Conservation (phyloP, 2,113 vertebrate genomes). For the Barnardius zonarius region DNA sequence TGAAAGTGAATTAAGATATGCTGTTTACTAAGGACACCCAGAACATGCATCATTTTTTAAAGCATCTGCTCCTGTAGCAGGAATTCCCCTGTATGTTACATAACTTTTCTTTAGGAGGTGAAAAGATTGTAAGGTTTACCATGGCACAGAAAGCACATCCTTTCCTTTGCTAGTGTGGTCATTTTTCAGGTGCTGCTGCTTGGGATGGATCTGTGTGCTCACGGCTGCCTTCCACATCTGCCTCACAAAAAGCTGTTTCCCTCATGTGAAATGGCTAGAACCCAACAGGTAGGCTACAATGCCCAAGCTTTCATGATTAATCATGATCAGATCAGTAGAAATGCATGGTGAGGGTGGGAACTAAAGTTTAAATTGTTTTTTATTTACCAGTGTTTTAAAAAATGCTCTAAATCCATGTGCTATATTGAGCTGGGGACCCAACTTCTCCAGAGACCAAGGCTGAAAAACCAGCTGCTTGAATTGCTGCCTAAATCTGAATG, state of each 20-base stretch:
- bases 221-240: not conserved
- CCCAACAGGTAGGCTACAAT: not conserved
- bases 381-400: not conserved
- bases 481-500: not conserved
- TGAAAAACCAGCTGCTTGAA: not conserved
- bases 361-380: not conserved
- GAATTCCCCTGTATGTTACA: not conserved
- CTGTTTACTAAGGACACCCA: not conserved
- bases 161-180: accelerated
- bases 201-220: accelerated
- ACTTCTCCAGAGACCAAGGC: not conserved
- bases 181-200: not conserved
- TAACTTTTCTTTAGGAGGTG: not conserved
- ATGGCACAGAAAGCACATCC: not conserved
- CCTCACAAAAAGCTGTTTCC: not conserved
- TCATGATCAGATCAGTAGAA: not conserved
- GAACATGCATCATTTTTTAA: not conserved
- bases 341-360: not conserved
- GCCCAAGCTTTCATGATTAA: not conserved
- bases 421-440: not conserved
- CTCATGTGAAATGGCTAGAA: not conserved
- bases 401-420: not conserved
- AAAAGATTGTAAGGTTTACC: not conserved
- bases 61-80: not conserved
- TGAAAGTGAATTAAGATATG: not conserved